Base-by-base conservation (phyloP, 2,797 vertebrate genomes). In the Acridotheres tristis region DNA sequence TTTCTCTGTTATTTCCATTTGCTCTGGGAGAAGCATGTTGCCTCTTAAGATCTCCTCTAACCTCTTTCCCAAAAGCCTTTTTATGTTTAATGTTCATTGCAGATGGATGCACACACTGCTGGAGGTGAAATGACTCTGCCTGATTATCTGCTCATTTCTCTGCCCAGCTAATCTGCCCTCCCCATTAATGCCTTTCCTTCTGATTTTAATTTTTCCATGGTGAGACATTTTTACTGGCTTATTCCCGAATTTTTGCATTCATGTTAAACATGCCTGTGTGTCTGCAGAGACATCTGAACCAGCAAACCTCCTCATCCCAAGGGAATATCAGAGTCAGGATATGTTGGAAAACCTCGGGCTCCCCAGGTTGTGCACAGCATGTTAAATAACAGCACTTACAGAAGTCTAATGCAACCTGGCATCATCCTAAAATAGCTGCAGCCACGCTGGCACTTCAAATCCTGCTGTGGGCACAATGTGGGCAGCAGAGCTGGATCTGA, bases 341-440 rank as follows among this genome's bases (percentile, higher is more conserved):
- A 48, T 51, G 32, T 50, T 27, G 45, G 55, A 75, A 87, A 89
- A 66, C 66, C 74, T 40, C 0, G 0, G 45, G 26, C 53, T 85
- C 58, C 36, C 45, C 0, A 1, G 17, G 51, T 2, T 5, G 1
- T 16, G 53, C 2, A 1, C 27, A 55, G 48, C 50, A 3, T 38
- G 48, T 89, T 89, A 76, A 93, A 36, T 66, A 94, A 89, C 87
- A 78, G 36, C 48, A 38, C 40, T 81, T 38, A 36, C 29, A 89
- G 40, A 50, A 86, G 43, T 13, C 66, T 93, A 81, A 92, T 86
- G 89, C 67, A 91, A 63, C 23, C 58, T 91, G 79, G 62, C 91
- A 91, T 57, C 74, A 73, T 84, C 95, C 89, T 87, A 75, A 97
- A 97, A 97, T 95, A 98, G 79, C 87, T 57, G 69, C 73, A 85